Conservation (phyloP, 2,797 vertebrate species). For the Chaetodon trifasciatus region DNA sequence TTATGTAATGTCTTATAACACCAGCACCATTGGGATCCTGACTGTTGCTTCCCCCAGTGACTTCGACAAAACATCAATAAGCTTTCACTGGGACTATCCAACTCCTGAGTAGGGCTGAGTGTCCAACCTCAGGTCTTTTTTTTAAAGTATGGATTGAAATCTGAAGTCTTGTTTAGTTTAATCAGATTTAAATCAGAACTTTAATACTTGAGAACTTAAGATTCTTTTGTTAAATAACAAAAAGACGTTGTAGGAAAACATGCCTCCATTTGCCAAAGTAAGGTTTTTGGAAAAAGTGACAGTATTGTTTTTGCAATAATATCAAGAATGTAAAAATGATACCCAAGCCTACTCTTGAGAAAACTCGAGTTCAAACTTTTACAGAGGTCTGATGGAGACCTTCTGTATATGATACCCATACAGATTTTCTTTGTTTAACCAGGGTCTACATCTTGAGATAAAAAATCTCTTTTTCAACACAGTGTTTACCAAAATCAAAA, state of each 20-base stretch:
- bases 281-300: neutral
- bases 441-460: neutral
- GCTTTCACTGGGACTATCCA: slow-evolving; percentile 15
- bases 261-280: no score
- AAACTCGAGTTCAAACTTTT: no score
- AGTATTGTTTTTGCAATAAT: neutral
- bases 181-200: neutral
- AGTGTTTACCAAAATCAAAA: no score
- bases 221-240: neutral
- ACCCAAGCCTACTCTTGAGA: no score
- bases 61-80: slow-evolving; percentile 33
- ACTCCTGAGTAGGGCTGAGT: neutral
- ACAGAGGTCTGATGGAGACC: no score
- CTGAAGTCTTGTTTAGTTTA: neutral
- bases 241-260: neutral
- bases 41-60: slow-evolving; percentile 37
- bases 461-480: neutral
- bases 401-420: no score
- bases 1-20: slow-evolving; percentile 72
- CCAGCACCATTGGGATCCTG: slow-evolving; percentile 41
- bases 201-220: neutral
- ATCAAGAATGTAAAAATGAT: neutral
- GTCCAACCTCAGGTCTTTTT: neutral
- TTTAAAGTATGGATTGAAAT: neutral
- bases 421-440: neutral